These are phyloP conservation scores for Solen grandis DNA, from an alignment of 1,140 invertebrate genomes.

Conservation along the genomic window DNA sequence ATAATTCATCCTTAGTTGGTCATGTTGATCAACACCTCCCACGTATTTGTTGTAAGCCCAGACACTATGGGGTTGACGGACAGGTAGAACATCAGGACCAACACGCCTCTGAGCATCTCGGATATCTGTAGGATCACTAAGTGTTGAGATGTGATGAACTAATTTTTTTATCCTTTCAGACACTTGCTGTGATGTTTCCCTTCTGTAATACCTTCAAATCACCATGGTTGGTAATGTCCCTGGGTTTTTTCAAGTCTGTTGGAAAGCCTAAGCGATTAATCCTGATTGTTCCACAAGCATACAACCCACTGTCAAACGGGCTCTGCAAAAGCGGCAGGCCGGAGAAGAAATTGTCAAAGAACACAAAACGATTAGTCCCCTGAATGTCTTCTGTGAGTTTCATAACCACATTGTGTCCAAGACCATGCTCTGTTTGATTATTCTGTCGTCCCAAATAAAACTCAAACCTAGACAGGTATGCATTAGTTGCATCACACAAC, in stretches of 20 bases:
- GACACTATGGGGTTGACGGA: conserved; percentile 11
- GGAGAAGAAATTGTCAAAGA: conserved; percentile 22
- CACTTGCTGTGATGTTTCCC: background rate
- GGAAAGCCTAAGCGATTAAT: background rate
- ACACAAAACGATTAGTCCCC: background rate
- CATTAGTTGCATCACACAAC: conserved; percentile 48
- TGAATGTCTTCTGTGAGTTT: conserved; percentile 1
- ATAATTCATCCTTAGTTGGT: too few species aligned
- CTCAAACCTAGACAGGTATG: conserved; percentile 42
- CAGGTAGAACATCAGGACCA: background rate
- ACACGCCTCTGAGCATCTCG: conserved; percentile 15
- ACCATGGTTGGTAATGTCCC: background rate
- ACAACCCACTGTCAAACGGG: conserved; percentile 4
- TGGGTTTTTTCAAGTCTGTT: conserved; percentile 8
- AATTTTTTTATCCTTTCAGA: conserved; percentile 11
- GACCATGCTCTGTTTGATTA: conserved; percentile 15
- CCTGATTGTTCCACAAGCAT: conserved; percentile 9
- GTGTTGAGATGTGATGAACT: conserved; percentile 10
- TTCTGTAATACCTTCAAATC: conserved; percentile 13
- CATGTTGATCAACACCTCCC: too few species aligned
- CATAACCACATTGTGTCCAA: conserved; percentile 12
- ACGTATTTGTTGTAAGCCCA: conserved; percentile 13
- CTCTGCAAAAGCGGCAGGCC: conserved; percentile 9
- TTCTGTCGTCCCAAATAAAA: conserved; percentile 17
- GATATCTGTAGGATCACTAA: conserved; percentile 9